Percentiles rank a stretch among this genome's conserved stretches.
Evolutionary conservation across 2,113 vertebrate genomes (phyloP).

Genomic region (Morone chrysops): DNA sequence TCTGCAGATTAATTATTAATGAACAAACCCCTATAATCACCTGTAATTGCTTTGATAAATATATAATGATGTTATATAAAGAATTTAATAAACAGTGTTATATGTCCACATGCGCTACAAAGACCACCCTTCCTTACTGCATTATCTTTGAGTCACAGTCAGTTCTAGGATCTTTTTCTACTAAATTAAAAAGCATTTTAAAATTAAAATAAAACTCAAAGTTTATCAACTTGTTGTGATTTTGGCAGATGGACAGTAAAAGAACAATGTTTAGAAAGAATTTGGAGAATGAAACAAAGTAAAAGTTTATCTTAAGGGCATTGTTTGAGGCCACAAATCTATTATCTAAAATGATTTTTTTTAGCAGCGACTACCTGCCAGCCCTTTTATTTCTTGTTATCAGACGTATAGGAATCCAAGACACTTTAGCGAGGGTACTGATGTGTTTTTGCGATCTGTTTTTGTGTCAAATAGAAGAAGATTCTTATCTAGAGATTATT

Average conservation of each 20-base stretch:
- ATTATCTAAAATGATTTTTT: conserved; percentile 27
- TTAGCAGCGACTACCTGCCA: conserved; percentile 22
- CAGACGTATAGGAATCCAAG: conserved; percentile 41
- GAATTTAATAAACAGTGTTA: too few relatives aligned
- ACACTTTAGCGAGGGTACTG: conserved; percentile 25
- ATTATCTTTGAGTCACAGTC: not conserved
- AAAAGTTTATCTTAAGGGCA: conserved; percentile 18
- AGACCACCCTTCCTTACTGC: not conserved
- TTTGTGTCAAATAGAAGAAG: conserved; percentile 37
- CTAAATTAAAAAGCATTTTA: not conserved
- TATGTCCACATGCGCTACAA: not conserved
- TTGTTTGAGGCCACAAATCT: conserved; percentile 17
- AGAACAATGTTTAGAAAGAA: not conserved
- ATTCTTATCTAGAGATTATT: conserved; percentile 46
- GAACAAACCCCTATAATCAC: not conserved
- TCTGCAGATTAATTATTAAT: not conserved
- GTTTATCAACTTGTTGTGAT: not conserved
- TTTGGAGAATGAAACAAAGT: not conserved
- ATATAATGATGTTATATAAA: not conserved
- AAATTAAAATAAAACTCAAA: not conserved
- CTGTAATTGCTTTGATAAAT: not conserved
- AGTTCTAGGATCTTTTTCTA: not conserved
- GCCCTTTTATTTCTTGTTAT: conserved; percentile 43
- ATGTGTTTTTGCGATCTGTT: conserved; percentile 48
- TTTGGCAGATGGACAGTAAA: not conserved